Base-by-base conservation (phyloP, 2,113 vertebrate genomes). In the Megalops atlanticus region DNA sequence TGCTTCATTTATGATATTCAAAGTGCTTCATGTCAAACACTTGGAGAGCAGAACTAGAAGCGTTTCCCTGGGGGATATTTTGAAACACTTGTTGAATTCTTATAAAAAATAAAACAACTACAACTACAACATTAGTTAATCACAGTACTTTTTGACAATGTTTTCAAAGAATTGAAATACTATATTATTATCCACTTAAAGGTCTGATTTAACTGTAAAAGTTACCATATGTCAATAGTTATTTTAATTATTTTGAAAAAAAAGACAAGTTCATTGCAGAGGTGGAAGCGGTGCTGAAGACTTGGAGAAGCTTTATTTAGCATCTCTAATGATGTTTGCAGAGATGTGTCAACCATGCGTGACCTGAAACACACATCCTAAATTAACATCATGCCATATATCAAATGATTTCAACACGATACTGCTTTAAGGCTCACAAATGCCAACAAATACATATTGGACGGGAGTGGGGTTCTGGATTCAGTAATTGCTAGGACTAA, bases 201-300 rank as follows among this genome's bases (percentile, higher is more conserved):
- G 4, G n/a, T 27, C n/a, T 64, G 54, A 10, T 64, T 31, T 10
- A 4, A 24, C 54, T 64, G n/a, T 31, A 64, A 64, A 2, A 10
- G n/a, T 10, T 64, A 11, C 54, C n/a, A 27, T 64, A 64, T 64
- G 54, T 64, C 18, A 64, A n/a, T 3, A 64, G 21, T 64, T 31
- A 27, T 27, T 8, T 64, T 2, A 64, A 64, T 10, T n/a, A 64
- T 24, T n/a, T 8, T n/a, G 24, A 64, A n/a, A 31, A 64, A 64
- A 64, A 64, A 31, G 2, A 95, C 94, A 94, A 95, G 95, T 95
- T 95, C 95, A 96, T 94, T 95, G 95, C 95, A 95, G 94, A 95
- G 95, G 94, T 95, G 94, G 94, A 94, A 95, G 95, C 95, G 95
- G 94, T 94, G 93, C 94, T 95, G 12, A 54, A 8, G 7, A 64